Percentiles rank a stretch among this genome's conserved stretches.
Evolutionary conservation across 2,113 vertebrate genomes (phyloP).

Genomic region (Scomber scombrus): DNA sequence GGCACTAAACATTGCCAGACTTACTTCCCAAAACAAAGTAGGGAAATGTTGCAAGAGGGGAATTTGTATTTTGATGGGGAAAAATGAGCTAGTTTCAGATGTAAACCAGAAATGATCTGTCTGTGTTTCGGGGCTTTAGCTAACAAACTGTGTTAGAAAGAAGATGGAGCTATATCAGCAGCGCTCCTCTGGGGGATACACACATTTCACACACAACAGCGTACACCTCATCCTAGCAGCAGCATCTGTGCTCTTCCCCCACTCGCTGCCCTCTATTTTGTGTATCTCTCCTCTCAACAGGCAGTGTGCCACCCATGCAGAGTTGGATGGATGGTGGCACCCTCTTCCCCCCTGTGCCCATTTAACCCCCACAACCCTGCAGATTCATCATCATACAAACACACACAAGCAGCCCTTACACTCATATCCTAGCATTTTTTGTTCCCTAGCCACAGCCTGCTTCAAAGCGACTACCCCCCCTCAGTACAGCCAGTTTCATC

Average conservation of each 20-base stretch:
- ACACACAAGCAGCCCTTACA: conserved; percentile 36
- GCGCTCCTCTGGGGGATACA: conserved; percentile 53
- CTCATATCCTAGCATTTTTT: conserved; percentile 39
- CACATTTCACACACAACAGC: conserved; percentile 56
- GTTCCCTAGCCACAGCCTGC: conserved; percentile 28
- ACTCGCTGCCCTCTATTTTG: conserved; percentile 69
- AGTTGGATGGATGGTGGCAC: conserved; percentile 67
- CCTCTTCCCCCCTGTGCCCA: conserved; percentile 60
- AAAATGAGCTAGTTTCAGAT: conserved; percentile 50
- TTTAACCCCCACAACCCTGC: conserved; percentile 75
- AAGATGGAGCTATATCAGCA: conserved; percentile 58
- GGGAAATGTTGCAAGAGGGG: conserved; percentile 18
- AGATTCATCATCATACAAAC: conserved; percentile 69
- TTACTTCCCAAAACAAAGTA: not conserved
- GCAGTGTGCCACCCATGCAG: conserved; percentile 56
- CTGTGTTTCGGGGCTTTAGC: conserved; percentile 41
- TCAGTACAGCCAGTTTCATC: not conserved
- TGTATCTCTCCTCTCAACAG: conserved; percentile 49
- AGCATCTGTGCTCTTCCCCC: conserved; percentile 67
- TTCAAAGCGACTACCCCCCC: not conserved
- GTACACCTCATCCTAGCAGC: conserved; percentile 55
- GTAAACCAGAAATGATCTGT: conserved; percentile 51
- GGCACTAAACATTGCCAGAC: not conserved
- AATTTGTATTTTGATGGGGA: conserved; percentile 42
- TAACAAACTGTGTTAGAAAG: conserved; percentile 56